Base-by-base conservation (phyloP, 2,797 vertebrate genomes). In the Acropternis orthonyx region DNA sequence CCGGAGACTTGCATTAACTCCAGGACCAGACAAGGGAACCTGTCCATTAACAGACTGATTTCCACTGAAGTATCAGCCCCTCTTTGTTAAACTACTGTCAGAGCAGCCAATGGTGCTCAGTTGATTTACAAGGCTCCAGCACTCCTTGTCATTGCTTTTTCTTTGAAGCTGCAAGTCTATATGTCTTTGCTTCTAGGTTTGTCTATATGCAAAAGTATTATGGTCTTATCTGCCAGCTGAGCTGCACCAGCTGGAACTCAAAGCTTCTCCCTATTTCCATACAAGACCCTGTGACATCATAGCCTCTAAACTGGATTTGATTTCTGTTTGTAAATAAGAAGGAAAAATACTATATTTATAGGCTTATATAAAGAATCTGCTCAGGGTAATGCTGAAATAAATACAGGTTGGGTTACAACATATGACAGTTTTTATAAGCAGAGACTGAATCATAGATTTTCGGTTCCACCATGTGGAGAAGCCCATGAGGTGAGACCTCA, bases 21-120 rank as follows among this genome's bases (percentile, higher is more conserved):
- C 26, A 51, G 61, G 61, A 67, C 46, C 14, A 66, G 59, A 67
- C 72, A 48, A 79, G 52, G 81, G 84, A 80, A 87, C 10, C 39
- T 88, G 75, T 76, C 89, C 76, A 75, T 94, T 89, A 88, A 62
- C 0, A 0, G 58, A 94, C 66, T 72, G 89, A 95, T 96, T 96
- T 93, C 89, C 93, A 88, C n/a, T 81, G 85, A 78, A 49, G n/a
- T 55, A 66, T 80, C 13, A 6, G 72, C 72, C 4, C 4, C n/a
- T 62, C 67, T 51, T 90, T 90, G 76, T 87, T 87, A 87, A 55
- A 0, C 74, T 85, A 6, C 59, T 89, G 79, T 83, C 92, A 93
- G 28, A 66, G 14, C 88, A 69, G 79, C 51, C 13, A 0, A 27
- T 36, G 68, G 36, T 44, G 54, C 68, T 84, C 32, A 0, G 22